Base-by-base conservation (phyloP, 2,113 vertebrate species). In the Corythoichthys intestinalis region DNA sequence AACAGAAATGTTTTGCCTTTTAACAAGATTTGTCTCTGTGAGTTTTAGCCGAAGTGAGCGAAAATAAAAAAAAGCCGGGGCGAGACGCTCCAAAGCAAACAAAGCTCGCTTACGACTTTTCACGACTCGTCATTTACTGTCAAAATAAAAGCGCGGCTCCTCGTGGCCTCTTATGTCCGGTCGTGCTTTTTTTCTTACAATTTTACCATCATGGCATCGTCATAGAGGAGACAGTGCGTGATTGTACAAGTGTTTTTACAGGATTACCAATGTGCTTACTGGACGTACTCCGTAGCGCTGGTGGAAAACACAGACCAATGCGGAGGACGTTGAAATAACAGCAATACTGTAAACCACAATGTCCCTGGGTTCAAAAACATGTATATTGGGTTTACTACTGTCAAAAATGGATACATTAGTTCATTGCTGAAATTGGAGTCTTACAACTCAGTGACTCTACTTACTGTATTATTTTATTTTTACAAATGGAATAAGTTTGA, bases 191-290 rank as follows among this genome's bases (percentile, higher is more conserved):
- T 57, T 57, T 56, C 28, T 56, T 34, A 56, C 17, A 28, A 4
- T 66, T 83, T 82, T 79, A 79, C 67, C 75, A 74, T 80, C 74
- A 57, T 48, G 75, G 66, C 70, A 77, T 80, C 73, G 73, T 66
- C 84, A 37, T 34, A 70, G 79, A 78, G 77, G 52, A 78, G 83
- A 75, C 72, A 56, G 76, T 73, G 76, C 73, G 63, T 54, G 84
- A 90, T 84, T 84, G 86, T 67, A 87, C 73, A 66, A 67, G 69
- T 91, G 87, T 91, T 91, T 93, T 90, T 76, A 87, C 77, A 91
- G 87, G 80, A 82, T 86, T 87, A 79, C 74, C 82, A 88, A 87
- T 87, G 80, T 88, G 87, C 86, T 82, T 87, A 84, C 82, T 83
- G 78, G 82, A 76, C 63, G 67, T 35, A 15, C 34, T 37, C 34